Evolutionary conservation across 2,888 invertebrate genomes (phyloP).

Genomic region (Ctena decussata): DNA sequence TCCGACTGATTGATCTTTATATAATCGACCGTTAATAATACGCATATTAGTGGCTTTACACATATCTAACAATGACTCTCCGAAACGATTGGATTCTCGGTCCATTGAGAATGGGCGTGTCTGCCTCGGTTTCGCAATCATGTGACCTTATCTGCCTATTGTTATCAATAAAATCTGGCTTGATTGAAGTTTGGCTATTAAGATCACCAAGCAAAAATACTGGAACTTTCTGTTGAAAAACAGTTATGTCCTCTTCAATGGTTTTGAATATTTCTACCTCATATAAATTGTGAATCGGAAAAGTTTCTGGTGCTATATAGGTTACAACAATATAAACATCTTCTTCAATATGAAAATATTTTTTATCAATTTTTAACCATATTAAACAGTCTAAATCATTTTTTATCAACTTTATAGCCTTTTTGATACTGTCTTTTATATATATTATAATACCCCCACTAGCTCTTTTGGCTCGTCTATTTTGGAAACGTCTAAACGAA

Average conservation of each 20-base stretch:
- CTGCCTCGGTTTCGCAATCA: background rate
- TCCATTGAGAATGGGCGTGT: background rate
- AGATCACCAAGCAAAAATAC: constrained; percentile 18
- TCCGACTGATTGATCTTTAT: background rate
- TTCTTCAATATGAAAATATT: background rate
- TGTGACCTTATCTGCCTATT: background rate
- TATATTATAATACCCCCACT: too few relatives aligned
- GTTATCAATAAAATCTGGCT: background rate
- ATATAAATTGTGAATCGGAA: background rate
- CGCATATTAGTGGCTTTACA: constrained; percentile 19
- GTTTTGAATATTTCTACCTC: constrained; percentile 14
- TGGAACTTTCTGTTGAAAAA: background rate
- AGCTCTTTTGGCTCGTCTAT: too few relatives aligned
- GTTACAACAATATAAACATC: background rate
- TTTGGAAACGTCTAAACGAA: too few relatives aligned
- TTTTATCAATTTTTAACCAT: background rate
- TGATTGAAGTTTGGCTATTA: constrained; percentile 12
- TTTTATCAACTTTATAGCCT: background rate
- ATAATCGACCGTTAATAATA: constrained; percentile 7
- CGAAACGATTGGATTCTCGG: constrained; percentile 17
- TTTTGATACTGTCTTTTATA: background rate
- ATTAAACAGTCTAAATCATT: background rate
- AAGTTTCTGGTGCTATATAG: background rate
- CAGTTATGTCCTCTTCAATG: constrained; percentile 2
- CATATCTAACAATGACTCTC: constrained; percentile 15